Conservation (phyloP, 1,140 invertebrate species). For the Musca domestica region DNA sequence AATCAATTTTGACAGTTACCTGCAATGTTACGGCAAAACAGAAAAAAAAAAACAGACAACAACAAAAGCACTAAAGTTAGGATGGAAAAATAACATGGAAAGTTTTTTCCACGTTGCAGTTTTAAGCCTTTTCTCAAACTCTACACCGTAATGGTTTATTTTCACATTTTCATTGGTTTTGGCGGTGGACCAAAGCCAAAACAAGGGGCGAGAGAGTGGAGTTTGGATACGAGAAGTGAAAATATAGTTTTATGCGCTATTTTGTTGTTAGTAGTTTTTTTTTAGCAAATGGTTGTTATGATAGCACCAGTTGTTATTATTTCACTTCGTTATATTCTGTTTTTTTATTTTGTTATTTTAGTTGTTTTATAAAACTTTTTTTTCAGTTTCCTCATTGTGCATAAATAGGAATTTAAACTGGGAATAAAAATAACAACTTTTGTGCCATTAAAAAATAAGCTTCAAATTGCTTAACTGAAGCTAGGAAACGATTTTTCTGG, state of each 20-base stretch:
- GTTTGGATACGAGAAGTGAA: background rate
- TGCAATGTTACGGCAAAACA: slow-evolving; percentile 38
- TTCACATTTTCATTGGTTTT: background rate
- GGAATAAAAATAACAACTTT: background rate
- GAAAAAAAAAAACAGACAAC: too few species aligned
- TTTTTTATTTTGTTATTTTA: background rate
- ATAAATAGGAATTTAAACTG: slow-evolving; percentile 3
- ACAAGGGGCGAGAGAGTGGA: background rate
- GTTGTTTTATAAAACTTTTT: slow-evolving; percentile 1
- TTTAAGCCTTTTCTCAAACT: background rate
- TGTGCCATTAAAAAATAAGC: slow-evolving; percentile 6
- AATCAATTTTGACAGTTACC: slow-evolving; percentile 54
- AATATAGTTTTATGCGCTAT: background rate
- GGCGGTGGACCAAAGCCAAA: background rate
- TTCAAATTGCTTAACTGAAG: slow-evolving; percentile 13
- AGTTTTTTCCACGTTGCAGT: background rate
- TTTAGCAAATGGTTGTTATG: slow-evolving; percentile 2
- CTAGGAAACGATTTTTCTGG: background rate
- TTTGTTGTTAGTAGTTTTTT: slow-evolving; percentile 4
- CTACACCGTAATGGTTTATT: background rate
- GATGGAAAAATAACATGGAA: background rate
- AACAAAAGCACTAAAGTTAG: background rate
- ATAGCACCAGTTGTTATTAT: slow-evolving; percentile 14
- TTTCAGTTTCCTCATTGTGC: slow-evolving; percentile 5
- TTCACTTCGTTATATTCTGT: background rate